Evolutionary conservation across 37 sponge, comb jelly and placozoan species (phyloP), one percentile per base, ranked within the genome.

Genomic region (Beroe forskalii): DNA sequence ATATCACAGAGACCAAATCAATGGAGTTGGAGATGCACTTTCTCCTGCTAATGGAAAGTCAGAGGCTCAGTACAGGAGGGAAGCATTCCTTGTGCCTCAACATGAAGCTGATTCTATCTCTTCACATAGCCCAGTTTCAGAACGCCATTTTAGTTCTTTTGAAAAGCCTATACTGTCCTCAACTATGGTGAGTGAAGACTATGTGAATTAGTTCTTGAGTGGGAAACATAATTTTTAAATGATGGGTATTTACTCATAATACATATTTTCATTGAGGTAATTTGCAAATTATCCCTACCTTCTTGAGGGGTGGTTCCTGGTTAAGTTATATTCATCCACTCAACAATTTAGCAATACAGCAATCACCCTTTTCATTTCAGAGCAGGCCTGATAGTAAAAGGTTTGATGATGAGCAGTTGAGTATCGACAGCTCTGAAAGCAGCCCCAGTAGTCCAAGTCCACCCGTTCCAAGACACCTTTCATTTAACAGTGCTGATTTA

Each of bases 381-480:
- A n/a, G n/a, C n/a, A n/a, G n/a, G n/a, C n/a, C n/a, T n/a, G n/a
- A n/a, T n/a, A n/a, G n/a, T n/a, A n/a, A n/a, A n/a, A n/a, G n/a
- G n/a, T n/a, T n/a, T 14, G 72, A 69, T 9, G 72, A 69, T 36
- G 72, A 69, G 12, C 37, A 1, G 72, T 17, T 32, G 19, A 69
- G 72, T 32, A 32, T 69, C 3, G 72, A 69, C 72, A 69, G 72
- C 19, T 69, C 72, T 8, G 72, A 69, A 2, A 69, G 32, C 39
- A 69, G 72, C 38, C 72, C 72, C 19, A 69, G 72, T 33, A 32
- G 28, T 2, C 32, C 32, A 17, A 69, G 72, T 17, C 72, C 72
- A 32, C 72, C 72, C 1, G 37, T 9, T 69, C 33, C 12, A 6
- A 48, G 55, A 48, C 55, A 69, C 39, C 27, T 69, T 27, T 69